Evolutionary conservation across 2,113 vertebrate species (phyloP).

Genomic region (Nanger granti): DNA sequence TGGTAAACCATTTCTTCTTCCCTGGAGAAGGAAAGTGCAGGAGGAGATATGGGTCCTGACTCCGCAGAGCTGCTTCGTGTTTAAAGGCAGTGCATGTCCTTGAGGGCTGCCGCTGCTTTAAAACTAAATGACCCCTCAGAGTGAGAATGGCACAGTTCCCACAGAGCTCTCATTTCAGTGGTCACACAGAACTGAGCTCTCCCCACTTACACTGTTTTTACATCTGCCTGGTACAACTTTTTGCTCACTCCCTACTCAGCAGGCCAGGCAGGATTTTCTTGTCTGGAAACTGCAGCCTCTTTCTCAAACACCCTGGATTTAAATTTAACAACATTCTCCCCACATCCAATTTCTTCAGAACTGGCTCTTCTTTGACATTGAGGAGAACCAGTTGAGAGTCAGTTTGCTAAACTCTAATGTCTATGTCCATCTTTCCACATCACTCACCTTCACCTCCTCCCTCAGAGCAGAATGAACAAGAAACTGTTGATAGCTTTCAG

Average conservation of each 20-base stretch:
- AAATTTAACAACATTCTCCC: not conserved
- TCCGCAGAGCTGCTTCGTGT: not conserved
- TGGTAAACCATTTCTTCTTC: not conserved
- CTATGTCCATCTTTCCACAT: not conserved
- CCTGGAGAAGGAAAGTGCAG: not conserved
- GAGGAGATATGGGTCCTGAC: not conserved
- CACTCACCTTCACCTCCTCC: not conserved
- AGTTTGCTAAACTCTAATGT: not conserved
- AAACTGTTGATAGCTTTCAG: not conserved
- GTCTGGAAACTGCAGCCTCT: not conserved
- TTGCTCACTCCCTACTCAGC: not conserved
- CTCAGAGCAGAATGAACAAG: not conserved
- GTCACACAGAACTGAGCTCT: not conserved
- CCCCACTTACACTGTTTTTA: not conserved
- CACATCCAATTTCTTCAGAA: not conserved
- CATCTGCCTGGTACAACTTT: not conserved
- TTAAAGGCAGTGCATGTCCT: not conserved
- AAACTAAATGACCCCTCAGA: not conserved
- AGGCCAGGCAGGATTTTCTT: not conserved
- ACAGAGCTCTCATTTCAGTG: not conserved
- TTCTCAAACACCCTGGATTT: not conserved
- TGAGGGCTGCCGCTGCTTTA: not conserved
- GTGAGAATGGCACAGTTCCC: not conserved
- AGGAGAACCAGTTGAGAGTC: not conserved
- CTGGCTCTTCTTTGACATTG: not conserved